Conservation (phyloP, 2,797 vertebrate genomes). For the Hylomyscus alleni region DNA sequence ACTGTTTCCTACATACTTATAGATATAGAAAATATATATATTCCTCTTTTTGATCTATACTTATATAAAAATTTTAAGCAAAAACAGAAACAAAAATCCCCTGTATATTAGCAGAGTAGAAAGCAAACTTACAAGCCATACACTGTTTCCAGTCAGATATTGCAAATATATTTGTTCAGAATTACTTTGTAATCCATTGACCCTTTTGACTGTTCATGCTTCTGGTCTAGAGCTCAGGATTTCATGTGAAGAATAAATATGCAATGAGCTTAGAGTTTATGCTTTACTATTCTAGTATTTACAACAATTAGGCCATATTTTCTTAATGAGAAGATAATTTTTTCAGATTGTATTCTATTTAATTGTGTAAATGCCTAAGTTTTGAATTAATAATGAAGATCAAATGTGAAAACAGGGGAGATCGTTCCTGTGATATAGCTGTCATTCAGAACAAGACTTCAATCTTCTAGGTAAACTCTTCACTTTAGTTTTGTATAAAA, state of each 20-base stretch:
- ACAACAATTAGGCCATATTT: not conserved
- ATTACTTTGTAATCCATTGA: no score
- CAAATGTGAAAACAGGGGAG: not conserved
- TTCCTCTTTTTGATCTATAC: not conserved
- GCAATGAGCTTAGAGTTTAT: not conserved
- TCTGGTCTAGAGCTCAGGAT: not conserved
- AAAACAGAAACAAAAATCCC: not conserved
- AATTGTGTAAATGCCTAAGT: not conserved
- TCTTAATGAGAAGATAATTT: not conserved
- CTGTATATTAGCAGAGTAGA: not conserved
- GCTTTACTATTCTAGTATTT: not conserved
- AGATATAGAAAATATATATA: not conserved
- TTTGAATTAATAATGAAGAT: constrained; percentile 28
- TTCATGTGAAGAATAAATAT: not conserved
- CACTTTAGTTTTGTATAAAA: not conserved
- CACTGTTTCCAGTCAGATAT: not conserved
- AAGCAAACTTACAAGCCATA: not conserved
- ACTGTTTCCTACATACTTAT: not conserved
- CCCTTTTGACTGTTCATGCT: not conserved
- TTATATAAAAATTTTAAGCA: not conserved
- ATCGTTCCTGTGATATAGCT: not conserved
- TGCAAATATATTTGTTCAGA: not conserved
- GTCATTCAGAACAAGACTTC: constrained; percentile 9
- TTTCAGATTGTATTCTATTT: not conserved
- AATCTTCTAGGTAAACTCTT: constrained; percentile 8